A percentile compares a stretch with the other conserved stretches of the same genome.
phyloP scores from a whole-genome alignment of 2,797 vertebrate genomes.

The Sebastes itinus region DNA sequence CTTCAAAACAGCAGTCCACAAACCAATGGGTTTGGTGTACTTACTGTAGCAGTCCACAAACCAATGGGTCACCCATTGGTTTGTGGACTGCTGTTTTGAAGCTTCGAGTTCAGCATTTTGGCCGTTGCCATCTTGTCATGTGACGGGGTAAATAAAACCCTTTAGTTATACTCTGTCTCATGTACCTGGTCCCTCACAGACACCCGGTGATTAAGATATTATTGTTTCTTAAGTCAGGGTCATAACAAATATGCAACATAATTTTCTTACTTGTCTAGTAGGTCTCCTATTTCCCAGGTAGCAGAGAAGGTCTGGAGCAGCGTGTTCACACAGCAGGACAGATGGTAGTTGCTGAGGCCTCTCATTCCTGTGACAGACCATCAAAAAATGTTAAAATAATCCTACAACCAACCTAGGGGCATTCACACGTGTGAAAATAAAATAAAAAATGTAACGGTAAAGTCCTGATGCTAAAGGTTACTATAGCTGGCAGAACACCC shows the following conservation, averaged over 20 bases:
- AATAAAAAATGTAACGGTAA: neutral
- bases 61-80: too few relatives aligned
- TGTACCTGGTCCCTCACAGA: too few relatives aligned
- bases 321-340: conserved; percentile 81
- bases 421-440: neutral
- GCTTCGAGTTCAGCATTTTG: too few relatives aligned
- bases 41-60: too few relatives aligned
- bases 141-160: too few relatives aligned
- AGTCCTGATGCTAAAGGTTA: neutral
- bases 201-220: neutral
- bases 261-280: conserved; percentile 70
- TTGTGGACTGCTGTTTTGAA: too few relatives aligned
- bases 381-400: conserved; percentile 16
- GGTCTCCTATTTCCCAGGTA: conserved; percentile 71
- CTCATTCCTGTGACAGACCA: conserved; percentile 57
- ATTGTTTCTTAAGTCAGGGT: neutral
- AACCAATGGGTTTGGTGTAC: too few relatives aligned
- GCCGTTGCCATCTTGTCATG: too few relatives aligned
- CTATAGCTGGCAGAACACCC: neutral
- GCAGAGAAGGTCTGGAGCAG: conserved; percentile 80
- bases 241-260: neutral
- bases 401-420: neutral
- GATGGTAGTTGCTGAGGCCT: conserved; percentile 72
- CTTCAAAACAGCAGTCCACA: fast-evolving
- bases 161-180: too few relatives aligned